Evolutionary conservation across 2,113 vertebrate species (phyloP), one percentile per base, ranked within the genome.

Genomic region (Sakesphorus luctuosus): DNA sequence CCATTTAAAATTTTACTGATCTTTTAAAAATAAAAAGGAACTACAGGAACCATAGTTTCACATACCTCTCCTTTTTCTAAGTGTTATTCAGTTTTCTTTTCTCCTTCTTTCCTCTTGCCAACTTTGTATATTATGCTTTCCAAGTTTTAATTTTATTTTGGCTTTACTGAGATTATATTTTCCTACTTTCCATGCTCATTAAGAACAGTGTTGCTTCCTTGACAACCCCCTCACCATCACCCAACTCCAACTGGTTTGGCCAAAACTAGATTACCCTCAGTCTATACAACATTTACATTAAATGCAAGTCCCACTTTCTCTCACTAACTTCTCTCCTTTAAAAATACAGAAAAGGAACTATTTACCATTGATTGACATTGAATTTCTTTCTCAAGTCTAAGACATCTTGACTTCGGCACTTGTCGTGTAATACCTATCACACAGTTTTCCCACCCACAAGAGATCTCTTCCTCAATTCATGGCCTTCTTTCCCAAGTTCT

Each of bases 131-230:
- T 44, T 28, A 35, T 24, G 19, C 38, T 80, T 90, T 72, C 71
- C 76, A 92, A 75, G 21, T 67, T 90, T 88, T 92, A 3, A 35
- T 80, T 94, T 93, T n/a, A 53, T 80, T 89, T 83, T 87, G 50
- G 55, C 61, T 82, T 92, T 67, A 63, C n/a, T 72, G 46, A 83
- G n/a, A 21, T n/a, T 49, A 4, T 59, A 85, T 75, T 85, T 95
- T 88, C 46, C 47, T 84, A 52, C 35, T 61, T 76, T 69, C 23
- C 79, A 5, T 76, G 52, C 72, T 73, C 44, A 65, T 68, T 76
- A 77, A 49, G 44, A 80, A 84, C 31, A 20, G 8, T 61, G 53
- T 63, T 55, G 26, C 63, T 84, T 69, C 78, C 55, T 43, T 77
- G 63, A 69, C 47, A 90, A 7, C 17, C 20, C 40, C 50, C 5